Percentiles rank a stretch among this genome's conserved stretches.
These are phyloP conservation scores for Xenopus borealis DNA, from an alignment of 2,113 vertebrate genomes.

Conservation along the genomic window DNA sequence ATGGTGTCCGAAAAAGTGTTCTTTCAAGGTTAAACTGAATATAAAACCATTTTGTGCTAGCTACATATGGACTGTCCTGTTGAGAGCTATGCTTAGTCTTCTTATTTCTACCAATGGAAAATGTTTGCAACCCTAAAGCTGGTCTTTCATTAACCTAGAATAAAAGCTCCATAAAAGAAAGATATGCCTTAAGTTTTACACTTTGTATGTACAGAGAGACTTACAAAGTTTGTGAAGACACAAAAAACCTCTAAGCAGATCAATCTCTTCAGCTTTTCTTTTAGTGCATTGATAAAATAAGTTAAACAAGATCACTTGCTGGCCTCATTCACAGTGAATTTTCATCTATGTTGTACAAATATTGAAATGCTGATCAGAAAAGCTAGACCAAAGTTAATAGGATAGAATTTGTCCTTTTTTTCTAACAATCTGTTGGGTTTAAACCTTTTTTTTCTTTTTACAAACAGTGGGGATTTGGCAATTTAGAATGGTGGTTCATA, in stretches of 20 bases:
- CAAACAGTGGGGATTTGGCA: no score
- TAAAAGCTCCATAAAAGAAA: slow-evolving; percentile 4
- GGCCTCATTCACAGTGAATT: neutral
- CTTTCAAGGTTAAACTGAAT: slow-evolving; percentile 24
- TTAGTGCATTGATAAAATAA: slow-evolving; percentile 12
- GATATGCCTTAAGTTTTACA: neutral
- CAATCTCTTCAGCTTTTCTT: neutral
- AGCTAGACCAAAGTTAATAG: neutral
- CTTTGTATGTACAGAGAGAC: neutral
- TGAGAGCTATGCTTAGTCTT: slow-evolving; percentile 5
- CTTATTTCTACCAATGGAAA: neutral
- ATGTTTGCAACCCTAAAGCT: no score
- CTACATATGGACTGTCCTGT: neutral
- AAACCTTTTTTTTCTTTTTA: no score
- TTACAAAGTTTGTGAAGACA: neutral
- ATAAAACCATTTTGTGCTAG: neutral
- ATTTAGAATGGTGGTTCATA: no score
- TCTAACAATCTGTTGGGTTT: neutral
- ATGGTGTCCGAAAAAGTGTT: slow-evolving; percentile 2
- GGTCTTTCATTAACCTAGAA: slow-evolving; percentile 7
- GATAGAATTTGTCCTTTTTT: neutral
- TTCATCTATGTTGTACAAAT: neutral
- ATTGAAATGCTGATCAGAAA: neutral
- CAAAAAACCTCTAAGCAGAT: neutral
- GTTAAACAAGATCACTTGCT: neutral